A percentile compares a stretch with the other conserved stretches of the same genome.
Evolutionary conservation across 1,140 invertebrate genomes (phyloP).

Genomic region (Gonioctena quinquepunctata): DNA sequence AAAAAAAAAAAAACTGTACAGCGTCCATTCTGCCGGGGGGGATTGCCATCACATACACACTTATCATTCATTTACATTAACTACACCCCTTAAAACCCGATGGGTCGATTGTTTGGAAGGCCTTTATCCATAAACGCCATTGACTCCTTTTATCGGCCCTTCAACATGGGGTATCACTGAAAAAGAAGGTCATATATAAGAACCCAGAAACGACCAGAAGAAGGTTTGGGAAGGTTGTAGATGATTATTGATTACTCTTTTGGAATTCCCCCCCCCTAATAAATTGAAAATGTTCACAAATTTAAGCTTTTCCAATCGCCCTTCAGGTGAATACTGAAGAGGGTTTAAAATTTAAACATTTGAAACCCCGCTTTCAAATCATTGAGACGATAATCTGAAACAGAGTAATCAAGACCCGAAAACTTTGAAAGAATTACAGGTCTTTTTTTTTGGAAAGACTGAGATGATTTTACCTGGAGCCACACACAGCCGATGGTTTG

Average conservation of each 20-base stretch:
- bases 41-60: slow-evolving; percentile 35
- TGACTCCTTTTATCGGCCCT: slow-evolving; percentile 58
- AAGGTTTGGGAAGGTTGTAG: no score
- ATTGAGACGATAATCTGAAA: no score
- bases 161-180: slow-evolving; percentile 57
- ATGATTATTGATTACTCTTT: no score
- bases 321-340: no score
- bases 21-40: slow-evolving; percentile 19
- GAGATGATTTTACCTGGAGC: slow-evolving; percentile 42
- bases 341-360: no score
- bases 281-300: no score
- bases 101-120: slow-evolving; percentile 60
- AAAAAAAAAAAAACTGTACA: slow-evolving; percentile 48
- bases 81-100: slow-evolving; percentile 65
- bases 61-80: slow-evolving; percentile 41
- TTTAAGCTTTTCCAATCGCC: no score
- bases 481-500: slow-evolving; percentile 50
- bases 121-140: slow-evolving; percentile 65
- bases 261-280: no score
- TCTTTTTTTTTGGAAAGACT: background rate
- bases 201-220: background rate
- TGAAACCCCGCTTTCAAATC: no score
- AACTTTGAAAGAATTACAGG: no score
- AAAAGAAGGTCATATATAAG: slow-evolving; percentile 33
- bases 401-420: no score